A percentile compares a stretch with the other conserved stretches of the same genome.
phyloP scores from a whole-genome alignment of 2,888 invertebrate genomes.

The Oscheius sp. region DNA sequence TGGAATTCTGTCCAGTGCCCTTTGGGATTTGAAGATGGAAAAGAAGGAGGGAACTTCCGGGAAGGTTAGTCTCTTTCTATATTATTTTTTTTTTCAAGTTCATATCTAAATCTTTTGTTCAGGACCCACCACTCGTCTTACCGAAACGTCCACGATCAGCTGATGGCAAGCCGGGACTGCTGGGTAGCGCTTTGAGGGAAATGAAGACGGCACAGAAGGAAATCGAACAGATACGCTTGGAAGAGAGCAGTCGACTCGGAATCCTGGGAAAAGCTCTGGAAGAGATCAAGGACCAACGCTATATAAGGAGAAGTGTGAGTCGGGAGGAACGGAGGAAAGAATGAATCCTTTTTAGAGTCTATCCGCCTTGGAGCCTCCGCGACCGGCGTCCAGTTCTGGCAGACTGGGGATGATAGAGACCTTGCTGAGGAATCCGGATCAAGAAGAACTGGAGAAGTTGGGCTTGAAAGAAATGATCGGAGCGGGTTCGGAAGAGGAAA shows the following conservation, averaged over 20 bases:
- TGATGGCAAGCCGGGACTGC: constrained; percentile 40
- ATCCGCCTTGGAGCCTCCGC: not conserved
- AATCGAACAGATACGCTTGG: constrained; percentile 42
- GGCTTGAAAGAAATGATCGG: constrained; percentile 41
- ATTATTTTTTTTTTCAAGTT: not conserved
- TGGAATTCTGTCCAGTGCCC: constrained; percentile 35
- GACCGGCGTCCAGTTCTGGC: not conserved
- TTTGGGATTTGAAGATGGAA: constrained; percentile 27
- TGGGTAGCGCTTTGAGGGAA: constrained; percentile 43
- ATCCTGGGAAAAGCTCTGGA: constrained; percentile 62
- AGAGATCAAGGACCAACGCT: constrained; percentile 41
- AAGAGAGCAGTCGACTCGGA: constrained; percentile 52
- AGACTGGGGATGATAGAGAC: constrained; percentile 48
- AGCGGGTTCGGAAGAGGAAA: not conserved
- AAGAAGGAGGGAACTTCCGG: not conserved
- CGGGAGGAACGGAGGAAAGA: not conserved
- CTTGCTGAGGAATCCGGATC: constrained; percentile 42
- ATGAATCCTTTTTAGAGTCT: constrained; percentile 19
- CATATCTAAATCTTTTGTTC: constrained; percentile 7
- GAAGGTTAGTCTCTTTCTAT: constrained; percentile 2
- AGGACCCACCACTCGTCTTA: constrained; percentile 39
- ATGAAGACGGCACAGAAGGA: constrained; percentile 46
- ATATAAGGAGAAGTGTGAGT: constrained; percentile 21
- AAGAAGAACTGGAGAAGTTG: constrained; percentile 44
- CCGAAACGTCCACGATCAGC: constrained; percentile 33